Evolutionary conservation across 2,797 vertebrate species (phyloP), one percentile per base, ranked within the genome.

Genomic region (Danionella dracula): DNA sequence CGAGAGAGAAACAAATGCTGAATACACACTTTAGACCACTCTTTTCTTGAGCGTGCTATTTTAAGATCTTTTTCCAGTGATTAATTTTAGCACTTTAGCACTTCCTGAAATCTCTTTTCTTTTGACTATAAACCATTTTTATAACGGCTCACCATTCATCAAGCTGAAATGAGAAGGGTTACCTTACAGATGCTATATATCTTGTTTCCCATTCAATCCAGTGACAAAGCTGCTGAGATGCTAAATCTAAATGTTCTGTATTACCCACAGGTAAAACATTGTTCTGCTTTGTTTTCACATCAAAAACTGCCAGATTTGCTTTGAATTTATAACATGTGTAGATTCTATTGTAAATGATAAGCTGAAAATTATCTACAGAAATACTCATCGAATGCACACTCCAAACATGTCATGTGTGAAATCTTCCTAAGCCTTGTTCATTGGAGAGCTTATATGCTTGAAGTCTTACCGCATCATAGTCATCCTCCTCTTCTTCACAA

Each of bases 401-500:
- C n/a, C 19, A 21, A 54, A 23, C 9, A 4, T 13, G 20, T 19
- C n/a, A 48, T 20, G 53, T 37, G 19, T 46, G 12, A n/a, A 38
- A 35, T 6, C 1, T n/a, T n/a, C 16, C 40, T 68, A 42, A 45
- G 37, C n/a, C 3, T 5, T 20, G 51, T 15, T 50, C 21, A 12
- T n/a, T 51, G 16, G 12, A 13, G 6, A 31, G 12, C 16, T 13
- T 29, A 29, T 29, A 20, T 4, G 15, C 11, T 51, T 38, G 32
- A 13, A 38, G 0, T 60, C 92, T 93, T 80, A 98, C 96, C 84
- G 80, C 83, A 0, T 95, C 94, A 0, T 72, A 71, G 12, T 97
- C 95, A 0, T 95, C 95, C 6, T 90, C 94, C 0, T 94, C 94
- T 0, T 97, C 96, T 46, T 93, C 90, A 1, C 96, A 99, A 68